Evolutionary conservation across 2,797 vertebrate species (phyloP).

Genomic region (Furcifer pardalis): DNA sequence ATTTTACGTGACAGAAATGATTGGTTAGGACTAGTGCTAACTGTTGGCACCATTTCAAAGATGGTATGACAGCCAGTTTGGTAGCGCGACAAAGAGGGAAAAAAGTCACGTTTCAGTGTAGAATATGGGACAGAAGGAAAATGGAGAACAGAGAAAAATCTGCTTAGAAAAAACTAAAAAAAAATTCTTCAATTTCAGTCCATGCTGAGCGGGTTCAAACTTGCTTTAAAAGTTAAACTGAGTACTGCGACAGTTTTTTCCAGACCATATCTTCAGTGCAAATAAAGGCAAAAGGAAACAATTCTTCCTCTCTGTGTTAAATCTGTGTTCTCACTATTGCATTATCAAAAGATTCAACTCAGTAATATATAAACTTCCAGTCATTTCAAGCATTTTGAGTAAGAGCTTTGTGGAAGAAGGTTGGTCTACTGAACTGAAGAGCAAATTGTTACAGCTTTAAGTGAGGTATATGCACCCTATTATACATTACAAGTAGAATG

Average conservation of each 20-base stretch:
- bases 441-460: background rate
- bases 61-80: background rate
- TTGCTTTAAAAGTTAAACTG: background rate
- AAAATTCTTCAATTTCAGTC: background rate
- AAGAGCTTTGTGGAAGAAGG: conserved; percentile 18
- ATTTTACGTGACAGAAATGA: background rate
- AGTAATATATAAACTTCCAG: background rate
- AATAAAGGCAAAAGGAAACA: conserved; percentile 41
- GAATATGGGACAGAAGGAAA: background rate
- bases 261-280: conserved; percentile 23
- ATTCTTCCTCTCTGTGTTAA: background rate
- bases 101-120: background rate
- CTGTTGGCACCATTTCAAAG: background rate
- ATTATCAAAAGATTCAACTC: conserved; percentile 1
- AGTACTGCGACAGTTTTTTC: background rate
- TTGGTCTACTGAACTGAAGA: conserved; percentile 11
- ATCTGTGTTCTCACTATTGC: conserved; percentile 1
- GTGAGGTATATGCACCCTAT: conserved; percentile 8
- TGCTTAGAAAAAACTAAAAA: conserved; percentile 15
- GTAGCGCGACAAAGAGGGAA: background rate
- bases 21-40: background rate
- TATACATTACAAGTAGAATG: background rate
- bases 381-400: conserved; percentile 27
- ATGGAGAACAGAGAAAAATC: conserved; percentile 1
- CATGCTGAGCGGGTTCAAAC: background rate